Base-by-base conservation (phyloP, 2,888 invertebrate species). In the Hypercompe scribonia region DNA sequence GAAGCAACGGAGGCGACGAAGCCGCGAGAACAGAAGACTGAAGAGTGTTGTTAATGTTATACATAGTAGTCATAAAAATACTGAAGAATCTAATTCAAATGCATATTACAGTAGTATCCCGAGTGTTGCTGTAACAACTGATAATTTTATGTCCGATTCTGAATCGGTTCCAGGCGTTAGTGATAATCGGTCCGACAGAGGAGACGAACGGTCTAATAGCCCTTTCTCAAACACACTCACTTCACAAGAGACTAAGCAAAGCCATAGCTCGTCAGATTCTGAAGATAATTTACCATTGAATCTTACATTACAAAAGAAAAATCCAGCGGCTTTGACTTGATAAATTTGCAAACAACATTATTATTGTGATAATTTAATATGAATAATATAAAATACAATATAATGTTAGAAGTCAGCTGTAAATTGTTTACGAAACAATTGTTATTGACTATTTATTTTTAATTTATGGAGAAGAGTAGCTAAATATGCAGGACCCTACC, bases 1-100 rank as follows among this genome's bases (percentile, higher is more conserved):
- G 50, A 77, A 69, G 71, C 81, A 77, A 13, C 78, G 79, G 72
- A 84, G 82, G 74, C 85, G 76, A 72, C 78, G 65, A 68, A 83
- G 78, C 84, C 89, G 90, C 81, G 91, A 91, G 84, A 90, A 74
- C 73, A 93, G 80, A 90, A 92, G 92, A 90, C 93, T 95, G 90
- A 92, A 86, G 84, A 95, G 95, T 87, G 94, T 95, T 75, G 94
- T 95, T 64, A 93, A 89, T 81, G 91, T 93, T 73, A 90, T 94
- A 81, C 88, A 87, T 77, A 83, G 81, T 80, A 78, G 82, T 76
- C 84, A 84, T 76, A 88, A 84, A 77, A 84, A 79, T 75, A 80
- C 80, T 58, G 85, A 84, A 74, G 89, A 87, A 80, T 81, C 89
- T 21, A 87, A 83, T 81, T 81, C 86, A 13, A 87, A 82, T 80